Percentiles rank a stretch among this genome's conserved stretches.
Conservation (phyloP, 2,113 vertebrate species). For the Oenanthe melanoleuca region DNA sequence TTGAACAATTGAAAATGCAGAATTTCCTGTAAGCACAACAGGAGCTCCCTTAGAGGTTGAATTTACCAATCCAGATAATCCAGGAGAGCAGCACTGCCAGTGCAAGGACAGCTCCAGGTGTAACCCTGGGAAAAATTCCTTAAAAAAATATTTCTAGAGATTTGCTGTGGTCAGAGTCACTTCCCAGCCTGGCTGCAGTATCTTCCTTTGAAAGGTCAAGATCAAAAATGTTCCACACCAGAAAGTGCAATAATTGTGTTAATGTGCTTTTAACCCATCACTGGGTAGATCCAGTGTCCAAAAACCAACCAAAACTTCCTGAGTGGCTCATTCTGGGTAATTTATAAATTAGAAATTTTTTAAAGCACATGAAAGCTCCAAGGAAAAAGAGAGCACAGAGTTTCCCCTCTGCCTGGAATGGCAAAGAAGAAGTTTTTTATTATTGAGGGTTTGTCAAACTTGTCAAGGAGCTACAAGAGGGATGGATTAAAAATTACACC, state of each 20-base stretch:
- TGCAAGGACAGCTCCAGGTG: not conserved
- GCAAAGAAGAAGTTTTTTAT: not conserved
- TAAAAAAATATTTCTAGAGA: not conserved
- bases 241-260: not conserved
- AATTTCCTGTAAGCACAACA: not conserved
- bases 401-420: not conserved
- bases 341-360: not conserved
- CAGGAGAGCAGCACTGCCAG: not conserved
- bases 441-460: not conserved
- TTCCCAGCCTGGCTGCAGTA: not conserved
- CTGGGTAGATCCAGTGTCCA: not conserved
- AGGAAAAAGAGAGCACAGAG: not conserved
- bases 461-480: not conserved
- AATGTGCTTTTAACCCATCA: rapidly evolving
- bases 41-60: not conserved
- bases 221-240: not conserved
- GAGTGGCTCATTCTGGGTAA: not conserved
- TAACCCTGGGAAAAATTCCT: not conserved
- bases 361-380: not conserved
- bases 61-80: not conserved
- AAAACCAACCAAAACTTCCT: not conserved
- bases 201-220: not conserved
- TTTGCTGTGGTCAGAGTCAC: not conserved
- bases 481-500: not conserved
- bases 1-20: not conserved